Base-by-base conservation (phyloP, 2,797 vertebrate genomes). In the Channa striata region DNA sequence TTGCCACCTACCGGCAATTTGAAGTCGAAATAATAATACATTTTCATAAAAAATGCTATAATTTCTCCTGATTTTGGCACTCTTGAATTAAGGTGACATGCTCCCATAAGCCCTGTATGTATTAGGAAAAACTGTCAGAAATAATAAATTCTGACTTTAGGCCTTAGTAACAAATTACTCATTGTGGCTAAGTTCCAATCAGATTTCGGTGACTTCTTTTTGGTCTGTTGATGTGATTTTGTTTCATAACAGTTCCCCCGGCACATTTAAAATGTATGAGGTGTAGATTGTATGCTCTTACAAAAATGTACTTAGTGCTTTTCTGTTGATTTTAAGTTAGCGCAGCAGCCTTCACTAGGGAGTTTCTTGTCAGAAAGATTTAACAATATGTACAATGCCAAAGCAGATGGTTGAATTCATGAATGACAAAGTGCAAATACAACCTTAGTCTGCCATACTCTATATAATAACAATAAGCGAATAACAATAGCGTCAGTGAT, bases 121-220 rank as follows among this genome's bases (percentile, higher is more conserved):
- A 19, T 52, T 19, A 5, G 9, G 63, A 57, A 25, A 30, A 0
- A 0, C 2, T 49, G 30, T 50, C 47, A 59, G 19, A 58, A 49
- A 6, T 42, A 49, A 56, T 10, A 36, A 9, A 21, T 34, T 62
- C n/a, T 34, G 30, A 21, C 30, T 23, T 19, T 23, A 57, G 39
- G 8, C 2, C 21, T 42, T 42, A 42, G 40, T 19, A 17, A 21
- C 4, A 17, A 20, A 57, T 21, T 4, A 52, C 17, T 33, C 11
- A n/a, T 58, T 37, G 21, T 74, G 49, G 65, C 51, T 2, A 23
- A 12, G 34, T 21, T 23, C 37, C 17, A 17, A 51, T 40, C 44
- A 30, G 17, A 42, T 42, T 19, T 20, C 11, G 9, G 14, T 6
- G 43, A 58, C 46, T 39, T 13, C 4, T 46, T 54, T 10, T 48